phyloP scores from a whole-genome alignment of 2,113 vertebrate species.

The Poeciliopsis turrubarensis region DNA sequence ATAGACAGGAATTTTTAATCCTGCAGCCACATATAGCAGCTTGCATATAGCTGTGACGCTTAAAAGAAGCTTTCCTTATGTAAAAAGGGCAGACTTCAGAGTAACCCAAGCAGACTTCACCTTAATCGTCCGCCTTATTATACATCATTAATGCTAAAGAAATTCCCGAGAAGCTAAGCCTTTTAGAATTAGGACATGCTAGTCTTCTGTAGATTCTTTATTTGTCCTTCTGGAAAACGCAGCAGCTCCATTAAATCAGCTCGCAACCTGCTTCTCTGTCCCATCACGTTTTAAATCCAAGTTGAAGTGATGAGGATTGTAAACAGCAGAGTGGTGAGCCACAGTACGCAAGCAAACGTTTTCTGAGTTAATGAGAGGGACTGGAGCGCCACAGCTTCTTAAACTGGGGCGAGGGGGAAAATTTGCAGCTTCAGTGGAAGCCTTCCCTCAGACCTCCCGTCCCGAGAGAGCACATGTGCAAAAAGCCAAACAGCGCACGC shows the following conservation, averaged over 20 bases:
- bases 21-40: slow-evolving; percentile 66
- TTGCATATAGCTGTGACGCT: slow-evolving; percentile 44
- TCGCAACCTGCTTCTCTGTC: slow-evolving; percentile 68
- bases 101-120: slow-evolving; percentile 60
- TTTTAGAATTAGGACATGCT: slow-evolving; percentile 58
- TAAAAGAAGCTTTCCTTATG: slow-evolving; percentile 53
- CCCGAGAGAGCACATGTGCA: slow-evolving; percentile 45
- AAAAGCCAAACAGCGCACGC: slow-evolving; percentile 20
- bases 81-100: slow-evolving; percentile 58
- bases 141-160: slow-evolving; percentile 70
- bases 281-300: slow-evolving; percentile 64
- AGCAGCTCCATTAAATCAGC: slow-evolving; percentile 67
- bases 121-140: slow-evolving; percentile 63
- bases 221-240: slow-evolving; percentile 44
- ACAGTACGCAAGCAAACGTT: slow-evolving; percentile 55
- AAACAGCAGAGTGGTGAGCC: slow-evolving; percentile 70
- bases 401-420: slow-evolving; percentile 59
- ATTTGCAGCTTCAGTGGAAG: slow-evolving; percentile 45
- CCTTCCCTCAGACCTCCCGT: slow-evolving; percentile 53
- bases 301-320: slow-evolving; percentile 58
- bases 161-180: slow-evolving; percentile 64
- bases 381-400: slow-evolving; percentile 33
- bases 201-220: slow-evolving; percentile 45
- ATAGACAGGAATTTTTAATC: slow-evolving; percentile 51
- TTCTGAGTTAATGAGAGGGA: slow-evolving; percentile 71